Conservation (phyloP, 2,113 vertebrate genomes). For the Mystacornis crossleyi region DNA sequence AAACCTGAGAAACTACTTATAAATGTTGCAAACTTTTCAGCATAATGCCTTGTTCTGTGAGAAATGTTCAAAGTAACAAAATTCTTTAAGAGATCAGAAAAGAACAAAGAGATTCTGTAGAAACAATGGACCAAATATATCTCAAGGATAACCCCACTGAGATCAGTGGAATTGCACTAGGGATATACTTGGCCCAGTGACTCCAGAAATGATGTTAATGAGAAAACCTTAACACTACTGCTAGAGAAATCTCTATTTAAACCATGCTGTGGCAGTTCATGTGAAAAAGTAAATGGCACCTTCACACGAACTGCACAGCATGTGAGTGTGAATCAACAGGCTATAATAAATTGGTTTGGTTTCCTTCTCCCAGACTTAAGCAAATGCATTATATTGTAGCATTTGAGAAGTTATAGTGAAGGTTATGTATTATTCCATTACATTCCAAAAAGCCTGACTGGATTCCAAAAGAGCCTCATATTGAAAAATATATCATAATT, state of each 20-base stretch:
- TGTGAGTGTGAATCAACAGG: constrained; percentile 66
- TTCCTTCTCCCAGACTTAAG: constrained; percentile 35
- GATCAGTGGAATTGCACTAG: constrained; percentile 61
- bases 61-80: constrained; percentile 50
- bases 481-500: neutral
- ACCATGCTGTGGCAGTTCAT: constrained; percentile 71
- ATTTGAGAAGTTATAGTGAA: neutral
- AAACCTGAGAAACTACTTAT: neutral
- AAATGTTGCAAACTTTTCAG: neutral
- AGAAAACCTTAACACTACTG: constrained; percentile 49
- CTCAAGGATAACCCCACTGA: constrained; percentile 51
- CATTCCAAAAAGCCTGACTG: neutral
- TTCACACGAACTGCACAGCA: constrained; percentile 70
- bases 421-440: neutral
- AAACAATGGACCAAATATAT: constrained; percentile 57
- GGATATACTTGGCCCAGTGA: constrained; percentile 64
- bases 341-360: constrained; percentile 64
- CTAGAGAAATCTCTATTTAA: constrained; percentile 70
- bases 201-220: constrained; percentile 69
- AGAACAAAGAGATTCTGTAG: constrained; percentile 46
- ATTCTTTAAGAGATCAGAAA: constrained; percentile 37
- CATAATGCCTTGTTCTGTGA: neutral
- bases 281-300: constrained; percentile 72
- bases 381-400: constrained; percentile 33
- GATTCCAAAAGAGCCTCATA: neutral